phyloP scores from a whole-genome alignment of 2,888 invertebrate species.

The Aporophyla nigra region DNA sequence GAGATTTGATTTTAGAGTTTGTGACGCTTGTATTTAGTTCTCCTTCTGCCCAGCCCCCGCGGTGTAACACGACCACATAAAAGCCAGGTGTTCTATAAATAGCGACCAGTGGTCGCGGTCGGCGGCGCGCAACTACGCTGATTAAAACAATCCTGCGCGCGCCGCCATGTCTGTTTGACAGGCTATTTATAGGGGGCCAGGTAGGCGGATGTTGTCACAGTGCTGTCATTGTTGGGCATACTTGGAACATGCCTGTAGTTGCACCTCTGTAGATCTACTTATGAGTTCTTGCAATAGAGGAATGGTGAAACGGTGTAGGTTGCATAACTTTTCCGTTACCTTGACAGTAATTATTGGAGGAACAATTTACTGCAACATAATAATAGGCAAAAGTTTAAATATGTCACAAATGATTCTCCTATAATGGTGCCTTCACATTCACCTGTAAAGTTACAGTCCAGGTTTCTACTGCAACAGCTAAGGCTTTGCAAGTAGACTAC shows the following conservation, averaged over 20 bases:
- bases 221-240: constrained; percentile 49
- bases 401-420: not conserved
- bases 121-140: constrained; percentile 67
- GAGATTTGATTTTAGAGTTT: no score
- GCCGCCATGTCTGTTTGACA: constrained; percentile 55
- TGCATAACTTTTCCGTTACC: not conserved
- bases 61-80: constrained; percentile 47
- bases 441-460: no score
- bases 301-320: not conserved
- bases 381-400: not conserved
- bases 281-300: constrained; percentile 13
- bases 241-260: not conserved
- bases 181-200: constrained; percentile 47
- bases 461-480: no score
- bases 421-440: no score
- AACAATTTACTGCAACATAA: not conserved
- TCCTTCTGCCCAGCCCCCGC: constrained; percentile 27
- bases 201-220: constrained; percentile 60
- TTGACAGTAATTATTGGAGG: not conserved
- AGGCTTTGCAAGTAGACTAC: no score
- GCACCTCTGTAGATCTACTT: not conserved
- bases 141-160: constrained; percentile 62
- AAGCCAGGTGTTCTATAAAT: constrained; percentile 65
- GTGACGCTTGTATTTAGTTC: not conserved
- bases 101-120: constrained; percentile 64